A percentile compares a stretch with the other conserved stretches of the same genome.
Conservation (phyloP, 2,888 invertebrate genomes). For the Buathra laborator region DNA sequence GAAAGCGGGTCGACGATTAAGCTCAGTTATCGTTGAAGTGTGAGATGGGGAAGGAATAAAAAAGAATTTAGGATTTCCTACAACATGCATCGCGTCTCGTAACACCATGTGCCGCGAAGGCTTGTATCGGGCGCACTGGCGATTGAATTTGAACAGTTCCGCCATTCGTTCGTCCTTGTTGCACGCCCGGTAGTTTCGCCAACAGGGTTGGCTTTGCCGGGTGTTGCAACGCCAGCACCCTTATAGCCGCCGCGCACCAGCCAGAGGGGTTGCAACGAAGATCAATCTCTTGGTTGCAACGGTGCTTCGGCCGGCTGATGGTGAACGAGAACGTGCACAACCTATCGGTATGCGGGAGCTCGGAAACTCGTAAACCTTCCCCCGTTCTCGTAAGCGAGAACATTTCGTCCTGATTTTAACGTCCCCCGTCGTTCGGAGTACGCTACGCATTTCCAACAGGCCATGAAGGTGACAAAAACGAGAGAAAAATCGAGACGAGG, state of each 20-base stretch:
- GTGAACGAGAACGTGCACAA: slow-evolving; percentile 41
- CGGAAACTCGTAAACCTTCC: slow-evolving; percentile 42
- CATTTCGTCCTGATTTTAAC: slow-evolving; percentile 53
- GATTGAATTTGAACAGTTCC: slow-evolving; percentile 59
- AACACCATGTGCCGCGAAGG: slow-evolving; percentile 31
- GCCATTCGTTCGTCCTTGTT: slow-evolving; percentile 28
- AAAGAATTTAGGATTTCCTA: slow-evolving; percentile 22
- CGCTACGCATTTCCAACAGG: slow-evolving; percentile 36
- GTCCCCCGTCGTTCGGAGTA: slow-evolving; percentile 29
- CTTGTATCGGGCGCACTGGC: slow-evolving; percentile 20
- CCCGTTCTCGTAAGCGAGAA: slow-evolving; percentile 44
- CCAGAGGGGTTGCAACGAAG: slow-evolving; percentile 28
- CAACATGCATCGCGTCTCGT: background rate
- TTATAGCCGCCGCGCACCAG: slow-evolving; percentile 1
- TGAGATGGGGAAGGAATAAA: background rate
- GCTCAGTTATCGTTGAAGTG: background rate
- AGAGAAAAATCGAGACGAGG: slow-evolving; percentile 23
- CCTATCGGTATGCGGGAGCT: slow-evolving; percentile 44
- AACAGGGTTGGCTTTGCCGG: slow-evolving; percentile 9
- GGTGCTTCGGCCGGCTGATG: slow-evolving; percentile 21
- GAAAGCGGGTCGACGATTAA: background rate
- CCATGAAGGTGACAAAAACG: slow-evolving; percentile 26
- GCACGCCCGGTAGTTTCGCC: slow-evolving; percentile 20
- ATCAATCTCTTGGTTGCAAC: slow-evolving; percentile 39
- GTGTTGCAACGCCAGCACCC: slow-evolving; percentile 29